Evolutionary conservation across 2,113 vertebrate genomes (phyloP).

Genomic region (Benitochromis conjunctus): DNA sequence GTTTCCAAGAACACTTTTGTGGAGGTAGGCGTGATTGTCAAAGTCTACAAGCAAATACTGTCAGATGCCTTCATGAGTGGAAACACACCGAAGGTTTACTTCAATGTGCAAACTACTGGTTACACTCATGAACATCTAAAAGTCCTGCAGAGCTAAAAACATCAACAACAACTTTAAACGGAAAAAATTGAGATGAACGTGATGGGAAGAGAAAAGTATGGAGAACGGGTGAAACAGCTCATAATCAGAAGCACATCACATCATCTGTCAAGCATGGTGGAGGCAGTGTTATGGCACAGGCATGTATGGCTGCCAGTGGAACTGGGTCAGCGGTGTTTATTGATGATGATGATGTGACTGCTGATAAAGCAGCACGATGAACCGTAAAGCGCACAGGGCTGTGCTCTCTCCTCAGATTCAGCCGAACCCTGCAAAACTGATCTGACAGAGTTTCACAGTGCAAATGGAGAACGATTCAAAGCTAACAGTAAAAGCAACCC

Average conservation of each 20-base stretch:
- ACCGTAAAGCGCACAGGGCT: not conserved
- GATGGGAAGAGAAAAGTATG: not conserved
- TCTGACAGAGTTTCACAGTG: not conserved
- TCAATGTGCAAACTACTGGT: not conserved
- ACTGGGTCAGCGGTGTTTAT: not conserved
- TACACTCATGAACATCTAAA: not conserved
- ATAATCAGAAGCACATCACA: rapidly evolving
- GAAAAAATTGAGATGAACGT: not conserved
- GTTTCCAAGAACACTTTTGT: not conserved
- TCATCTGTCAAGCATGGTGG: not conserved
- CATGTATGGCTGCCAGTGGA: not conserved
- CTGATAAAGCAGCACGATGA: not conserved
- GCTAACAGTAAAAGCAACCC: not conserved
- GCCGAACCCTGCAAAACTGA: not conserved
- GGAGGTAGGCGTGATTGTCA: not conserved
- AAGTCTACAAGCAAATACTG: not conserved
- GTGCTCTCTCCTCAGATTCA: not conserved
- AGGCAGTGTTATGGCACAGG: not conserved
- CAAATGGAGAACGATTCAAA: not conserved
- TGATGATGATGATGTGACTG: not conserved
- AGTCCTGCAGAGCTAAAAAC: not conserved
- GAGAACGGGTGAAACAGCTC: rapidly evolving
- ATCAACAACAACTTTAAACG: not conserved
- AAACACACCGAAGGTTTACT: not conserved
- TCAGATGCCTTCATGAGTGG: not conserved